A percentile compares a stretch with the other conserved stretches of the same genome.
phyloP scores from a whole-genome alignment of 1,140 invertebrate species.

The Thaumetopoea pityocampa region DNA sequence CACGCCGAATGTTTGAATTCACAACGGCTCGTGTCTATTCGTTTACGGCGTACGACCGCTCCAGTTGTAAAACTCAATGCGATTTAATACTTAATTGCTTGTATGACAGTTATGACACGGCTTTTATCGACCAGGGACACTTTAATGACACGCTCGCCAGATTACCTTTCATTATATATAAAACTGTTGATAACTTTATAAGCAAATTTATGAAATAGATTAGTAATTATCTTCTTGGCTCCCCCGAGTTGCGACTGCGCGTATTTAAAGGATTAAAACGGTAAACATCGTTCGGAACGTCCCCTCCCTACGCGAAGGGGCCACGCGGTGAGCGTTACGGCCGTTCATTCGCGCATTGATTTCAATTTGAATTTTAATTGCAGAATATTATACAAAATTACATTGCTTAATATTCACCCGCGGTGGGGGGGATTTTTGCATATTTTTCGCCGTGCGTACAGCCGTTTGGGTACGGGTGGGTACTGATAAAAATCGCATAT shows the following conservation, averaged over 20 bases:
- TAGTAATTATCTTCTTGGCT: slow-evolving; percentile 1
- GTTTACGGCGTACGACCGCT: slow-evolving; percentile 14
- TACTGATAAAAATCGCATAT: slow-evolving; percentile 61
- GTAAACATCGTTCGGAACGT: slow-evolving; percentile 4
- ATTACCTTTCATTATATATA: no score
- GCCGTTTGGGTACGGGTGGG: slow-evolving; percentile 31
- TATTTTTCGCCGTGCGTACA: slow-evolving; percentile 48
- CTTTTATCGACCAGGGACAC: slow-evolving; percentile 1
- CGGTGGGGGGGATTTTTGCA: slow-evolving; percentile 64
- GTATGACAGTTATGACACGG: slow-evolving; percentile 2
- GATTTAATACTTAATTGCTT: background rate
- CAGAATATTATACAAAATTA: slow-evolving; percentile 73
- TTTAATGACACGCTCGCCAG: no score
- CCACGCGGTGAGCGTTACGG: background rate
- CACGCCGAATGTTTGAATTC: slow-evolving; percentile 27
- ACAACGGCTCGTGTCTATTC: slow-evolving; percentile 16
- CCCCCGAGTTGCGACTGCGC: slow-evolving; percentile 5
- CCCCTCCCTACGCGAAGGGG: slow-evolving; percentile 1
- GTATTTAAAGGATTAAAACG: slow-evolving; percentile 17
- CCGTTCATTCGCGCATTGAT: slow-evolving; percentile 69
- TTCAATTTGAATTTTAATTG: slow-evolving; percentile 78
- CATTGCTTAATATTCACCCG: slow-evolving; percentile 73
- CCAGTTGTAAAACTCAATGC: slow-evolving; percentile 5
- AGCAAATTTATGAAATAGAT: slow-evolving; percentile 1
- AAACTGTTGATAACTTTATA: slow-evolving; percentile 6